Percentiles rank a stretch among this genome's conserved stretches.
phyloP scores from a whole-genome alignment of 2,797 vertebrate genomes.

The Smutsia gigantea region DNA sequence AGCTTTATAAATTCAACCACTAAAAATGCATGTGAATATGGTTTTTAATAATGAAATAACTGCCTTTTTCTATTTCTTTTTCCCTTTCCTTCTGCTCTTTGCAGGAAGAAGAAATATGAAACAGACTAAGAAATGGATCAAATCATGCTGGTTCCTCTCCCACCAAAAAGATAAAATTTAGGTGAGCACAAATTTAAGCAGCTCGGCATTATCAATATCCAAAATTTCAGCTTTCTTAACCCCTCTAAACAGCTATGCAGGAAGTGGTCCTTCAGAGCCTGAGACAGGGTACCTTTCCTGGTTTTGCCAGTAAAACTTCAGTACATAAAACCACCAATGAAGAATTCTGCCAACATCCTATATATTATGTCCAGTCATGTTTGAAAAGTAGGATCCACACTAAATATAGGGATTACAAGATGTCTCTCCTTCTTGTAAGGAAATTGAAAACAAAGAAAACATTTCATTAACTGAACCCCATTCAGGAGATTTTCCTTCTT shows the following conservation, averaged over 20 bases:
- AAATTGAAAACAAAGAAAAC: conserved; percentile 51
- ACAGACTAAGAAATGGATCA: not conserved
- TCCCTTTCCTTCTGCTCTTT: not conserved
- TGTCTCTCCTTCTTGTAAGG: not conserved
- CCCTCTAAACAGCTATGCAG: not conserved
- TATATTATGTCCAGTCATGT: not conserved
- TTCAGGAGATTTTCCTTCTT: conserved; percentile 63
- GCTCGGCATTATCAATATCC: not conserved
- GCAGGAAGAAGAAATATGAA: not conserved
- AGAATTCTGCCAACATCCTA: not conserved
- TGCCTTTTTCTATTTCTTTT: not conserved
- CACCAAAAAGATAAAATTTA: not conserved
- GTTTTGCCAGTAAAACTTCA: not conserved
- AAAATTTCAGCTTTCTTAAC: not conserved
- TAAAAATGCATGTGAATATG: not conserved
- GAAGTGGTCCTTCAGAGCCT: not conserved
- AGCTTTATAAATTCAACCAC: not conserved
- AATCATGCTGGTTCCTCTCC: not conserved
- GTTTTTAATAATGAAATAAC: not conserved
- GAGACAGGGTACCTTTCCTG: not conserved
- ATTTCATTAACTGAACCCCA: conserved; percentile 49
- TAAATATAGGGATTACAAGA: not conserved
- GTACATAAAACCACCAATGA: not conserved
- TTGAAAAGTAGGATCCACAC: not conserved
- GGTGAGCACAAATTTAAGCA: not conserved